Conservation (phyloP, 1,140 invertebrate genomes). For the Pantala flavescens region DNA sequence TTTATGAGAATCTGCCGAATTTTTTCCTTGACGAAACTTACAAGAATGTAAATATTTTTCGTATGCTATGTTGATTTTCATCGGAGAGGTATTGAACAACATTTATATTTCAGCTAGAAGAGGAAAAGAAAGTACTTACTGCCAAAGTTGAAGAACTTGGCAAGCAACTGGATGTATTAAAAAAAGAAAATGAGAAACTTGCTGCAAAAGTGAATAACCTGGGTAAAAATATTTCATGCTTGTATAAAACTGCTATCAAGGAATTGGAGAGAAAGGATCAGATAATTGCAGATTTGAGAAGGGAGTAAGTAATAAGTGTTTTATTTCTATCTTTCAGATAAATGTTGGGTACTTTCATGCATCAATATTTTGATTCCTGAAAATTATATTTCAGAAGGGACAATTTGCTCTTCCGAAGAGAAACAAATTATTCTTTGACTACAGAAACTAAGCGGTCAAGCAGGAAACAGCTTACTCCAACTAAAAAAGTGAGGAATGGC, state of each 20-base stretch:
- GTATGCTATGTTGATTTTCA: neutral
- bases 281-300: neutral
- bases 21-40: neutral
- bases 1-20: neutral
- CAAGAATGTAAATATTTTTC: neutral
- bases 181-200: neutral
- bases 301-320: neutral
- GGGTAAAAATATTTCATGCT: neutral
- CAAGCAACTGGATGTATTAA: neutral
- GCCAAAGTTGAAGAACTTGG: neutral
- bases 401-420: neutral
- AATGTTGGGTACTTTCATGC: neutral
- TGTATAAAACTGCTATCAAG: neutral
- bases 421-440: neutral
- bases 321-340: neutral
- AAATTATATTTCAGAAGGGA: neutral
- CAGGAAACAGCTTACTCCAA: neutral
- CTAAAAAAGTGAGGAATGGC: neutral
- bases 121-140: neutral
- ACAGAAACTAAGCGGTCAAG: neutral
- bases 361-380: too few relatives aligned
- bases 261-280: neutral
- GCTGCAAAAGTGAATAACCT: neutral
- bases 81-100: neutral
- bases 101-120: neutral